phyloP scores from a whole-genome alignment of 2,888 invertebrate genomes.

The Petrolisthes manimaculis region DNA sequence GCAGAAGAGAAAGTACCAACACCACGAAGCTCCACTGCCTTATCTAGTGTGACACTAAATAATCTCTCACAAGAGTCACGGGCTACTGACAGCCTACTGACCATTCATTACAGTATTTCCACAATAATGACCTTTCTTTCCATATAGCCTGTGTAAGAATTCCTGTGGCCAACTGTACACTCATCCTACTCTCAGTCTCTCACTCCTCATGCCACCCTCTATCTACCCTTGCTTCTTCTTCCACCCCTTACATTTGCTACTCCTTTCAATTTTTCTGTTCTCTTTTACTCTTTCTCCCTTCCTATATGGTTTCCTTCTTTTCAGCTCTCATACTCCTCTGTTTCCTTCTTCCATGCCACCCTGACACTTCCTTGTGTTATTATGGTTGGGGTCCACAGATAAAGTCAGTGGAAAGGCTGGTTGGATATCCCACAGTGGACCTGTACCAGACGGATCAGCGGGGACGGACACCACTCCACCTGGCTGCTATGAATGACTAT shows the following conservation, averaged over 20 bases:
- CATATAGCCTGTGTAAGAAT: no score
- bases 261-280: not conserved
- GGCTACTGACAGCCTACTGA: no score
- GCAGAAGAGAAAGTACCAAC: no score
- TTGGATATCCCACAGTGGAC: constrained; percentile 79
- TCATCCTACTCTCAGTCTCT: not conserved
- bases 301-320: not conserved
- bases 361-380: not conserved
- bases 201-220: not conserved
- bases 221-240: not conserved
- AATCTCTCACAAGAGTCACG: no score
- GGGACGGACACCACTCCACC: constrained; percentile 84
- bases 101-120: no score
- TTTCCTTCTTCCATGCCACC: not conserved
- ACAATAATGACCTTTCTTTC: no score
- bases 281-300: not conserved
- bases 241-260: not conserved
- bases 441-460: constrained; percentile 80
- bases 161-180: no score
- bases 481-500: constrained; percentile 87
- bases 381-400: constrained; percentile 72
- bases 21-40: no score
- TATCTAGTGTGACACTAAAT: no score
- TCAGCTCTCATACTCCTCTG: not conserved
- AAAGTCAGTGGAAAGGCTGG: constrained; percentile 78